These are phyloP conservation scores for Dryobates pubescens DNA, from an alignment of 2,797 vertebrate species.

Conservation along the genomic window DNA sequence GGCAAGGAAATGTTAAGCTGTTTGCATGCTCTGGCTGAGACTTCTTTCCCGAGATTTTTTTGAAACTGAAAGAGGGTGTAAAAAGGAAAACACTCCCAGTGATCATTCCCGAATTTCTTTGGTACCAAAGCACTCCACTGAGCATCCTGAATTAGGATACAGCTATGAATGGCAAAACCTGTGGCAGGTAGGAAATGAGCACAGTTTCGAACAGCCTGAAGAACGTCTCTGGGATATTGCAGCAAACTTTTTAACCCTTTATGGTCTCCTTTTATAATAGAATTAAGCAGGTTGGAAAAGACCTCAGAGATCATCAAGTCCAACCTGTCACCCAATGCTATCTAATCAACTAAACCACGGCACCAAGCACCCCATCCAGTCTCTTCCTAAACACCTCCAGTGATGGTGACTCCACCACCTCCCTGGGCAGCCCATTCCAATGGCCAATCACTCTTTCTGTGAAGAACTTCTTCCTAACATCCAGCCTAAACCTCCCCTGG, in stretches of 20 bases:
- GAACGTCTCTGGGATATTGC: not conserved
- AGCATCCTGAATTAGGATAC: constrained; percentile 29
- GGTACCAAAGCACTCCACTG: not conserved
- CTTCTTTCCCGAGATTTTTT: constrained; percentile 11
- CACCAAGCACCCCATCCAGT: too few relatives aligned
- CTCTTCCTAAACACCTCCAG: too few relatives aligned
- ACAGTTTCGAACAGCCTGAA: not conserved
- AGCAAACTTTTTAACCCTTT: not conserved
- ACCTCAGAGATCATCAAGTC: too few relatives aligned
- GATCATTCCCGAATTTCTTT: not conserved
- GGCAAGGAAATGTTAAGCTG: not conserved
- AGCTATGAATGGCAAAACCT: not conserved
- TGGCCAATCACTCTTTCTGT: too few relatives aligned
- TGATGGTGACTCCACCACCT: too few relatives aligned
- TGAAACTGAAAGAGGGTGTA: constrained; percentile 3
- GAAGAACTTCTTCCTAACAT: too few relatives aligned
- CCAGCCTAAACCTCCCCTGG: too few relatives aligned
- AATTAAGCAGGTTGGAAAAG: too few relatives aligned
- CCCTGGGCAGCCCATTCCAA: too few relatives aligned
- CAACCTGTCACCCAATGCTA: too few relatives aligned
- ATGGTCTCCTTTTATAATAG: not conserved
- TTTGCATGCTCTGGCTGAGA: not conserved
- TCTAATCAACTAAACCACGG: too few relatives aligned
- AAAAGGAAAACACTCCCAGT: not conserved
- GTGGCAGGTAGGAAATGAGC: not conserved